Evolutionary conservation across 2,888 invertebrate genomes (phyloP).

Genomic region (Miltochrista miniata): DNA sequence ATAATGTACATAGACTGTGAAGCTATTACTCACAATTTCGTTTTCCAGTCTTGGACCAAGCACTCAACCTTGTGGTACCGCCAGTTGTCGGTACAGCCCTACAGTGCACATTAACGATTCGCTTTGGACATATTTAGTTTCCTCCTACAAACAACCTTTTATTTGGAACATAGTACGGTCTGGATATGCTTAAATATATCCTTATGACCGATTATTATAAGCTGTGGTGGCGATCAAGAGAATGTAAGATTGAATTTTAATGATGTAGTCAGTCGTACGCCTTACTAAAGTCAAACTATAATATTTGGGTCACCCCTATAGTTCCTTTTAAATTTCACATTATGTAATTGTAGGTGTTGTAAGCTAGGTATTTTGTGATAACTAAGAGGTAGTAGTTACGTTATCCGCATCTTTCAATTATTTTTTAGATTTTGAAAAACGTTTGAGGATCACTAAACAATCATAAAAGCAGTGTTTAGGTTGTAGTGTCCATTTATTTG

Average conservation of each 20-base stretch:
- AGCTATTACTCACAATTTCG: background rate
- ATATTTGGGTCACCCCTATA: background rate
- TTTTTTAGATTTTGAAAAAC: too few species aligned
- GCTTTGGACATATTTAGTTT: conserved; percentile 51
- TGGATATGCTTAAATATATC: conserved; percentile 22
- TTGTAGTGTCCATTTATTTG: too few species aligned
- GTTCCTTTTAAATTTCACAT: background rate
- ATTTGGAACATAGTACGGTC: conserved; percentile 23
- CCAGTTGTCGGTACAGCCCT: conserved; percentile 31
- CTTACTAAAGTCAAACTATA: background rate
- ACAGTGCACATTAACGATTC: conserved; percentile 69
- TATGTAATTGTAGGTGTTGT: too few species aligned
- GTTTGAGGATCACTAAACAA: too few species aligned
- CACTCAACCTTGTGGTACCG: conserved; percentile 9
- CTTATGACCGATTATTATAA: conserved; percentile 17
- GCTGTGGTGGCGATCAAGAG: conserved; percentile 12
- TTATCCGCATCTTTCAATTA: too few species aligned
- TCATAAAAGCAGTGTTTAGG: too few species aligned
- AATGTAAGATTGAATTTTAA: conserved; percentile 5
- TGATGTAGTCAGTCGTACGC: background rate
- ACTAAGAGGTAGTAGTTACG: too few species aligned
- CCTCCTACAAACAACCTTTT: conserved; percentile 28
- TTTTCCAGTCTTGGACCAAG: conserved; percentile 6
- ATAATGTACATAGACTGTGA: background rate
- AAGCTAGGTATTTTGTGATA: too few species aligned